Evolutionary conservation across 2,888 invertebrate species (phyloP).

Genomic region (Margaritifera margaritifera): DNA sequence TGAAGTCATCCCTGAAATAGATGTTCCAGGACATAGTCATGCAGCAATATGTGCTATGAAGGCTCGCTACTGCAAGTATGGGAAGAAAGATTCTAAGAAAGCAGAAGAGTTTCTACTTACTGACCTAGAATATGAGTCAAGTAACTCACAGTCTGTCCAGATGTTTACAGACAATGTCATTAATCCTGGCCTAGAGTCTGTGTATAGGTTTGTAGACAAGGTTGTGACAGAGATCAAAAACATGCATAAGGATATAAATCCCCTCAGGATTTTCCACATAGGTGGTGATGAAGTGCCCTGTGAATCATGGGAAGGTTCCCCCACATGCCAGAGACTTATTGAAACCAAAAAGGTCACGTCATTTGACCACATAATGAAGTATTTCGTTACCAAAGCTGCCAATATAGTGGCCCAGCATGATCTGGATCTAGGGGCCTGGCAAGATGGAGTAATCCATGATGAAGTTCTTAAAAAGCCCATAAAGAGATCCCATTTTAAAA

Average conservation of each 20-base stretch:
- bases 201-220: slow-evolving; percentile 63
- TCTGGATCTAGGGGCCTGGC: slow-evolving; percentile 52
- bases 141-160: slow-evolving; percentile 57
- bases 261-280: slow-evolving; percentile 61
- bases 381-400: slow-evolving; percentile 56
- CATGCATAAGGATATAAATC: slow-evolving; percentile 54
- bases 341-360: slow-evolving; percentile 37
- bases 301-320: slow-evolving; percentile 62
- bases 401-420: slow-evolving; percentile 44
- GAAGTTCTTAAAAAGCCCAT: slow-evolving; percentile 35
- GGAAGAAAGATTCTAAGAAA: slow-evolving; percentile 35
- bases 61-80: slow-evolving; percentile 44
- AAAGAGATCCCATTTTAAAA: slow-evolving; percentile 40
- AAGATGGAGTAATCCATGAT: slow-evolving; percentile 53
- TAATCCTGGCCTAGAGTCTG: slow-evolving; percentile 67
- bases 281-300: slow-evolving; percentile 68
- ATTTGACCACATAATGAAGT: slow-evolving; percentile 49
- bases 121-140: slow-evolving; percentile 40
- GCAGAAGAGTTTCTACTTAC: slow-evolving; percentile 46
- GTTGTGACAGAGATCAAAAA: slow-evolving; percentile 56
- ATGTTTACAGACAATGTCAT: slow-evolving; percentile 67
- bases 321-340: slow-evolving; percentile 53
- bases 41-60: slow-evolving; percentile 65
- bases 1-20: slow-evolving; percentile 68
- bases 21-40: slow-evolving; percentile 68